These are phyloP conservation scores for Erethizon dorsatum DNA, from an alignment of 2,797 vertebrate genomes.

Conservation along the genomic window DNA sequence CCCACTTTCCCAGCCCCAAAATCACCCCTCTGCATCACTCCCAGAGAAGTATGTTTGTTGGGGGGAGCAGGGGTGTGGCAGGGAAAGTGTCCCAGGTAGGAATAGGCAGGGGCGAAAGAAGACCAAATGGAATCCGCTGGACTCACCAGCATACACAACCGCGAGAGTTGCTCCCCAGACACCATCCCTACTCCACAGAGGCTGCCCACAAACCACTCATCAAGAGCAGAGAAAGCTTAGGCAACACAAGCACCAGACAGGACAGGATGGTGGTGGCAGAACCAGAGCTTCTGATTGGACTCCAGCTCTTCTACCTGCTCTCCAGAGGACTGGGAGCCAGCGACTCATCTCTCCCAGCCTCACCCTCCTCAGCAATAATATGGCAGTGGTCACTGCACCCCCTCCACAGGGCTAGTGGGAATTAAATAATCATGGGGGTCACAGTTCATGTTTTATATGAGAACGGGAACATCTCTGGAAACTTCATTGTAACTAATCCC, in stretches of 20 bases:
- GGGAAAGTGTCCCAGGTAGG: background rate
- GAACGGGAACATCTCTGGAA: background rate
- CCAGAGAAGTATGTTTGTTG: background rate
- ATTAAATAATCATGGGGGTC: background rate
- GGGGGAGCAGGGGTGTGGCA: background rate
- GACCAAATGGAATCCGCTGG: background rate
- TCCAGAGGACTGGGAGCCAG: background rate
- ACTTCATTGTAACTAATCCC: background rate
- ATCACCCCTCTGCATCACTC: background rate
- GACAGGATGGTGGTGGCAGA: too few relatives aligned
- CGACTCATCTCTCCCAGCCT: background rate
- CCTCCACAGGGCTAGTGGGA: background rate
- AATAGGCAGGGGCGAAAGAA: background rate
- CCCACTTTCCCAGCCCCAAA: background rate
- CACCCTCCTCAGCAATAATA: background rate
- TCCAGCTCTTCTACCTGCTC: background rate
- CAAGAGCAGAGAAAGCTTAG: background rate
- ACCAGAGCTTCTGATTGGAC: background rate
- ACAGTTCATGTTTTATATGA: background rate
- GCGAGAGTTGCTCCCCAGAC: background rate
- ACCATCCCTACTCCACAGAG: background rate
- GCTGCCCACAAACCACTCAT: background rate
- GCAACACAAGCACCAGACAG: background rate
- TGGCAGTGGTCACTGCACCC: too few relatives aligned
- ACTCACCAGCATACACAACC: background rate